Conservation (phyloP, 2,113 vertebrate genomes). For the Triplophysa siluroides region DNA sequence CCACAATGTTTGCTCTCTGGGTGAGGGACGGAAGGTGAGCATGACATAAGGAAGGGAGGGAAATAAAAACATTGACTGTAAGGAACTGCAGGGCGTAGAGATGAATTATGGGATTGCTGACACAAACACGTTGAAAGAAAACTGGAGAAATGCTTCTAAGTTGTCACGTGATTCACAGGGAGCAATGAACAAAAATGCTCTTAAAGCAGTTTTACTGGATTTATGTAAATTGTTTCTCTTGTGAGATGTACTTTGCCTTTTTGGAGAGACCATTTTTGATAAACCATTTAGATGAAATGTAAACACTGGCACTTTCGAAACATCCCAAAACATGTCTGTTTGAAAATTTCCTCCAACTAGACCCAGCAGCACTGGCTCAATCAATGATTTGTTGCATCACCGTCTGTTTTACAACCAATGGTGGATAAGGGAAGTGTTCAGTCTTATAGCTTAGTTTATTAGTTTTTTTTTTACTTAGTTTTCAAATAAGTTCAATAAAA, state of each 20-base stretch:
- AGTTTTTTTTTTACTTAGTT: too few species aligned
- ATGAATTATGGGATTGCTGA: neutral
- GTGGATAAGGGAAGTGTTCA: neutral
- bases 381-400: neutral
- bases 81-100: neutral
- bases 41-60: constrained; percentile 39
- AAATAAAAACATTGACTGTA: neutral
- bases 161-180: neutral
- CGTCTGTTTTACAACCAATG: neutral
- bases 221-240: neutral
- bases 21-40: constrained; percentile 32
- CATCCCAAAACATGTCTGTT: neutral
- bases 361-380: neutral
- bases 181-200: neutral
- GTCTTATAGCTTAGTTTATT: too few species aligned
- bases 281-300: too few species aligned
- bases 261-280: too few species aligned
- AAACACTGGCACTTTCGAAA: neutral
- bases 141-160: constrained; percentile 1
- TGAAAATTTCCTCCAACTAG: neutral
- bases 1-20: constrained; percentile 48
- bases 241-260: neutral
- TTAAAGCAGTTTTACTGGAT: neutral
- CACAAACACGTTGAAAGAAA: neutral
- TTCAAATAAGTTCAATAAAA: constrained; percentile 1